phyloP scores from a whole-genome alignment of 2,888 invertebrate genomes.

The Lingula anatina region DNA sequence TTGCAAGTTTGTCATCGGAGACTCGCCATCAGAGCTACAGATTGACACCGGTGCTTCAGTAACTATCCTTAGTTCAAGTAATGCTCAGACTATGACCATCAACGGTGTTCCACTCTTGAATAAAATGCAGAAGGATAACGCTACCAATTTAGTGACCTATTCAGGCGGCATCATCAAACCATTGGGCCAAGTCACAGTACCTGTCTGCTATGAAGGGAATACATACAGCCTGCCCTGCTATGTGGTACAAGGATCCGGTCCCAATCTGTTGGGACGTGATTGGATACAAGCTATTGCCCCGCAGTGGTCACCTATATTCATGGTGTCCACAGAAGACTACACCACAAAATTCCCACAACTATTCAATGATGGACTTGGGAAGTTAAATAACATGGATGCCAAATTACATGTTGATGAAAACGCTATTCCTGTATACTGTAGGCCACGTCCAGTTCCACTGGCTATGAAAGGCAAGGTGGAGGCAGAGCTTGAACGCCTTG shows the following conservation, averaged over 20 bases:
- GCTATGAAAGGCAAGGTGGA: constrained; percentile 4
- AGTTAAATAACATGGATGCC: neutral
- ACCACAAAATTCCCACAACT: constrained; percentile 1
- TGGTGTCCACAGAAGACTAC: neutral
- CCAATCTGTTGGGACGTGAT: constrained; percentile 5
- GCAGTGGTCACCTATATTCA: neutral
- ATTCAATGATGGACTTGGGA: constrained; percentile 2
- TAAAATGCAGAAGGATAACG: too few relatives aligned
- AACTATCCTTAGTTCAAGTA: too few relatives aligned
- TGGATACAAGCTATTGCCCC: constrained; percentile 2
- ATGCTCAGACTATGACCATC: too few relatives aligned
- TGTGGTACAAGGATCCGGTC: constrained; percentile 1
- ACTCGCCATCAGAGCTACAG: too few relatives aligned
- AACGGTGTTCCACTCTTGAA: neutral
- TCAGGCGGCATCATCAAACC: neutral
- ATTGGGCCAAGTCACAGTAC: neutral
- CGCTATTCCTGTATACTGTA: constrained; percentile 5
- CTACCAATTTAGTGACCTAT: neutral
- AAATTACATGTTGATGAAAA: constrained; percentile 3
- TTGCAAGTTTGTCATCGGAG: too few relatives aligned
- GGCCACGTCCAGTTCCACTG: constrained; percentile 10
- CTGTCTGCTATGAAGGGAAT: too few relatives aligned
- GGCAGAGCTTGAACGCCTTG: constrained; percentile 4
- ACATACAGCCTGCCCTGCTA: neutral
- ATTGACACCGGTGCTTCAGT: constrained; percentile 1